Evolutionary conservation across 2,113 vertebrate species (phyloP), one percentile per base, ranked within the genome.

Genomic region (Pterocles burchelli): DNA sequence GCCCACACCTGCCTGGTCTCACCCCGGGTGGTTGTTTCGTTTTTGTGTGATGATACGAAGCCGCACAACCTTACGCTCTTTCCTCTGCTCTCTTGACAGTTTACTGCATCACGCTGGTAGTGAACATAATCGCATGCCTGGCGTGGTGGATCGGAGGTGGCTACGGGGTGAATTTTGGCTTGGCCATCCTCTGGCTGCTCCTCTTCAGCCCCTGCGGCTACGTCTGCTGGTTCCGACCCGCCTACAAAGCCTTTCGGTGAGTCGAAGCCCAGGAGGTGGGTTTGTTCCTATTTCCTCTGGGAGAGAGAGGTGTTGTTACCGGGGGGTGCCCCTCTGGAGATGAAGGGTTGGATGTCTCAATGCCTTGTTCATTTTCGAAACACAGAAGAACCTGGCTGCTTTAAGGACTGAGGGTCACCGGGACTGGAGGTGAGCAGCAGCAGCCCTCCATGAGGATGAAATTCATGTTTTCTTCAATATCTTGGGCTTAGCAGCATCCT

Each of bases 171-270:
- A 99, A 99, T 95, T 99, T 99, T 28, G 99, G 99, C 33, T 97
- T 99, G 91, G 98, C 99, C 7, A 89, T 99, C 12, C 97, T 99
- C 15, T 99, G 99, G 99, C 97, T 99, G 6, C 5, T 99, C 62
- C 97, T 99, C 66, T 99, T 99, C 97, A 98, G 98, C 13, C 99
- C 99, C 36, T 99, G 99, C 20, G 92, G 99, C 74, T 99, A 99
- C 15, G 38, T 98, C 81, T 99, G 99, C 97, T 99, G 99, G 99
- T 99, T 99, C 97, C 98, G 99, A 72, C 99, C 99, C 0, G 98
- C 97, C 7, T 99, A 99, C 98, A 99, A 99, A 97, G 99, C 99
- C 70, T 99, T 99, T 85, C 97, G 99, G 99, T 99, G 54, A 97
- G 97, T 96, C 0, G 12, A 4, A 52, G 61, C 77, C n/a, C 17